Evolutionary conservation across 1,140 invertebrate genomes (phyloP).

Genomic region (Pentalonia nigronervosa): DNA sequence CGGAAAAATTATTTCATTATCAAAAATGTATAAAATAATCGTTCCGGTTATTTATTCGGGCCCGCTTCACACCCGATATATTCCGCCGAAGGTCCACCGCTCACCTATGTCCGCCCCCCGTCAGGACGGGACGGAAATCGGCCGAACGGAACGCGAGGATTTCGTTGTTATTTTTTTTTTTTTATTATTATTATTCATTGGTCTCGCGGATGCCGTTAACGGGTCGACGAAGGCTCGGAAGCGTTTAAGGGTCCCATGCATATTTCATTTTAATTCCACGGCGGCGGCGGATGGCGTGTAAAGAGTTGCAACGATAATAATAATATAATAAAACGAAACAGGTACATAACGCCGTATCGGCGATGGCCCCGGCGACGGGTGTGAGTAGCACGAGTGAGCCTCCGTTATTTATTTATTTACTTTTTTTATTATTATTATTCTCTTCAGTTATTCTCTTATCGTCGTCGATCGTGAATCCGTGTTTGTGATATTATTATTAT

Average conservation of each 20-base stretch:
- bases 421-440: background rate
- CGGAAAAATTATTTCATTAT: background rate
- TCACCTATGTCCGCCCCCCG: too few species aligned
- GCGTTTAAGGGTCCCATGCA: background rate
- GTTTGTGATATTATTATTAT: background rate
- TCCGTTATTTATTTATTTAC: too few species aligned
- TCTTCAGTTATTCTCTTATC: background rate
- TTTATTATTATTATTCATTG: background rate
- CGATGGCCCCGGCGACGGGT: too few species aligned
- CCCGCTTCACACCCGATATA: too few species aligned
- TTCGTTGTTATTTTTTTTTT: background rate
- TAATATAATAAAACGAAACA: background rate
- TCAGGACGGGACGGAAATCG: background rate
- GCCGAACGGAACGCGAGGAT: background rate
- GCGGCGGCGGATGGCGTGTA: background rate
- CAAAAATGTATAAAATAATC: background rate
- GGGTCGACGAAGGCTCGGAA: background rate
- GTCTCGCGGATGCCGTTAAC: background rate
- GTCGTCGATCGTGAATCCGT: background rate
- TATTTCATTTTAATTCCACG: constrained; percentile 7
- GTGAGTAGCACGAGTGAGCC: background rate
- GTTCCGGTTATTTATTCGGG: background rate
- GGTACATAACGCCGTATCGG: background rate
- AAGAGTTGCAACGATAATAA: background rate
- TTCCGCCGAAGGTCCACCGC: background rate